Base-by-base conservation (phyloP, 37 sponge, comb jelly and placozoan genomes). In the Halisarca cf. caerulea region DNA sequence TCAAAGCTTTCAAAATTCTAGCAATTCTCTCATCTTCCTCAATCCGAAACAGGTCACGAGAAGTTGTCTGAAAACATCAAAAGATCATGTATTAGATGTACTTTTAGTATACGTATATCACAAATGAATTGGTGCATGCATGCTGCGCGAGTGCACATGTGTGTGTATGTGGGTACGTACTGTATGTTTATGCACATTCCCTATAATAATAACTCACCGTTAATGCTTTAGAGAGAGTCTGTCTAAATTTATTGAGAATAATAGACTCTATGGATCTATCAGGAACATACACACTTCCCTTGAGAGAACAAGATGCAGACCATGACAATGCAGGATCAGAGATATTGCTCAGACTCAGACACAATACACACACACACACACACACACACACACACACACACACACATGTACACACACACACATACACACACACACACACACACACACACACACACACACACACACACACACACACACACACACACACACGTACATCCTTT, bases 221-320 rank as follows among this genome's bases (percentile, higher is more conserved):
- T 3, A 93, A 80, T 15, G 89, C 90, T 43, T 86, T 84, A n/a
- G 93, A 93, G 0, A 93, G 79, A 8, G 71, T 66, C 21, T 85
- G n/a, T 80, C 96, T 85, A 62, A 92, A 95, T 59, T 88, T 92
- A 84, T 90, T 89, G 8, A 87, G 82, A 24, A 92, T 78, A 14
- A 92, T 62, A 33, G 89, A 82, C 25, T 75, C 77, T 42, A 92
- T 82, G 66, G 64, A 43, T 35, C 90, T 78, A 23, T 72, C 81
- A 17, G 96, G 98, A 30, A 97, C 81, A 75, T 93, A 97, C 17
- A 91, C 94, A 54, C 40, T 86, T 18, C 96, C 96, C 96, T 95
- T 59, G 18, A 57, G 37, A 45, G 34, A 7, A 61, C 21, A 57
- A 51, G 21, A 9, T 53, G 55, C 27, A 44, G 28, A 8, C 33